phyloP scores from a whole-genome alignment of 2,113 vertebrate genomes.

The Trinectes maculatus region DNA sequence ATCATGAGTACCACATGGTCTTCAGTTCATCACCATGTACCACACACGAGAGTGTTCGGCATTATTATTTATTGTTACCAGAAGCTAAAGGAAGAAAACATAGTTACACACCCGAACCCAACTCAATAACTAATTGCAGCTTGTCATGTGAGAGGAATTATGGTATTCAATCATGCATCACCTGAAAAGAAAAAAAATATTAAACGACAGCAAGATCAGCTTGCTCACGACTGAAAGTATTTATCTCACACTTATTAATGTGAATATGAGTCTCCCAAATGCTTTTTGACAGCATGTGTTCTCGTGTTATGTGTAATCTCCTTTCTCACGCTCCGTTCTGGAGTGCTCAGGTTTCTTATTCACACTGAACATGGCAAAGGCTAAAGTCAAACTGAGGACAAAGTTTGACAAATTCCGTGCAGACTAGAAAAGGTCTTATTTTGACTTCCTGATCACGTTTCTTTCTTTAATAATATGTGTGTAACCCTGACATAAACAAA shows the following conservation, averaged over 20 bases:
- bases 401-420: constrained; percentile 18
- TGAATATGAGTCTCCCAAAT: constrained; percentile 33
- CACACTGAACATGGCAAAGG: constrained; percentile 31
- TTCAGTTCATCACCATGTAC: background rate
- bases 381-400: constrained; percentile 32
- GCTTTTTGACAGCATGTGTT: constrained; percentile 39
- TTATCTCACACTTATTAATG: constrained; percentile 13
- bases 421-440: background rate
- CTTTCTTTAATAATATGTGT: background rate
- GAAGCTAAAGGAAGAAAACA: background rate
- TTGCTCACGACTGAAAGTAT: constrained; percentile 17
- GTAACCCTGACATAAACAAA: constrained; percentile 12
- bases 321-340: constrained; percentile 62
- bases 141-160: constrained; percentile 46
- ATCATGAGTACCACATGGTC: background rate
- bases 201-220: constrained; percentile 24
- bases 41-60: background rate
- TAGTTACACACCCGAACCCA: background rate
- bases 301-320: constrained; percentile 50
- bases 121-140: constrained; percentile 9
- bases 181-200: constrained; percentile 2
- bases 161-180: constrained; percentile 51
- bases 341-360: constrained; percentile 45
- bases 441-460: background rate
- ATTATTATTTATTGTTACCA: background rate